Conservation (phyloP, 2,888 invertebrate species). For the Diarsia mendica region DNA sequence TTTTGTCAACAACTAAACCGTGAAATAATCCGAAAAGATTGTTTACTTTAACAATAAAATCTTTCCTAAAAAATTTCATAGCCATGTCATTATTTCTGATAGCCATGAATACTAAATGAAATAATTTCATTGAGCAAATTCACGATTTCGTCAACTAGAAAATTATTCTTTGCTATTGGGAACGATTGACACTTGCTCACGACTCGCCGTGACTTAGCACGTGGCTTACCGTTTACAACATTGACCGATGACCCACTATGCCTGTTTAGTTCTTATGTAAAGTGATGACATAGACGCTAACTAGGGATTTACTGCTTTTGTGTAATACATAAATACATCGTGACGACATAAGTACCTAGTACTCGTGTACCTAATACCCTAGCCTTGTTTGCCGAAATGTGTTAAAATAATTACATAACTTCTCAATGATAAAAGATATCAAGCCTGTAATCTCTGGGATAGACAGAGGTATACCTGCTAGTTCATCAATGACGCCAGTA, state of each 20-base stretch:
- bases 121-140: constrained; percentile 36
- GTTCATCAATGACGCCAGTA: no score
- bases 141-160: constrained; percentile 31
- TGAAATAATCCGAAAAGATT: constrained; percentile 43
- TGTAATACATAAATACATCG: constrained; percentile 35
- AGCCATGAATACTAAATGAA: constrained; percentile 38
- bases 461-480: not conserved
- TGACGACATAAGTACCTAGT: constrained; percentile 20
- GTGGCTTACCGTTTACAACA: constrained; percentile 48
- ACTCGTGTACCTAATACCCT: constrained; percentile 3
- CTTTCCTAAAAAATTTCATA: constrained; percentile 19
- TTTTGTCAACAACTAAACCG: constrained; percentile 41
- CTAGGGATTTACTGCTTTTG: constrained; percentile 24
- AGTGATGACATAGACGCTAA: constrained; percentile 44
- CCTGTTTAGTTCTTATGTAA: constrained; percentile 40
- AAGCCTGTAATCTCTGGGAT: not conserved
- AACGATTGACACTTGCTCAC: constrained; percentile 44
- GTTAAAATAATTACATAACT: not conserved
- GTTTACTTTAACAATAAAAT: constrained; percentile 17
- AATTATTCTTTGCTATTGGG: constrained; percentile 24
- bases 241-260: constrained; percentile 47
- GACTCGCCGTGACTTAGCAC: constrained; percentile 46
- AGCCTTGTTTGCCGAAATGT: not conserved
- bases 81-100: constrained; percentile 20
- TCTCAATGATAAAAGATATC: no score